These are phyloP conservation scores for Apamea sordens DNA, from an alignment of 2,888 invertebrate species.

Conservation along the genomic window DNA sequence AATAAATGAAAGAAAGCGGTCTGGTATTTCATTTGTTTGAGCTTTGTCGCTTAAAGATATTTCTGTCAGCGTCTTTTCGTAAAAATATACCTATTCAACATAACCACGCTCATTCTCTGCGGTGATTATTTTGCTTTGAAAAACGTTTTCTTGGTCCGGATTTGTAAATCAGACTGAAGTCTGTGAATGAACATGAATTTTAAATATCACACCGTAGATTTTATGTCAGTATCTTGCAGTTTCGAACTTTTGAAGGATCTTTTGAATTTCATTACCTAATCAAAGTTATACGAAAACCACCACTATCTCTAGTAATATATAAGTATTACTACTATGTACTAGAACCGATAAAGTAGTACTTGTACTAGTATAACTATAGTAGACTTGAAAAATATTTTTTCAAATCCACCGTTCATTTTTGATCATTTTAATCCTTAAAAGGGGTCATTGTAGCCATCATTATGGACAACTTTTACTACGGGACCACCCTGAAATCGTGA, in stretches of 20 bases:
- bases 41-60: slow-evolving; percentile 19
- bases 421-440: too few relatives aligned
- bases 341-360: too few relatives aligned
- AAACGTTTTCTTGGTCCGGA: slow-evolving; percentile 17
- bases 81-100: slow-evolving; percentile 25
- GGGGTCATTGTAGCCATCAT: too few relatives aligned
- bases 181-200: slow-evolving; percentile 11
- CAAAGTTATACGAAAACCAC: not conserved
- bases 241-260: not conserved
- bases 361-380: too few relatives aligned
- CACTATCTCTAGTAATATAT: too few relatives aligned
- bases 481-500: too few relatives aligned
- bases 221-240: not conserved
- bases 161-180: slow-evolving; percentile 1
- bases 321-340: too few relatives aligned
- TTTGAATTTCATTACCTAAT: not conserved
- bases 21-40: slow-evolving; percentile 33
- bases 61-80: slow-evolving; percentile 23
- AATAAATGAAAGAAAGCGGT: slow-evolving; percentile 28
- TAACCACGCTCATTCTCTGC: slow-evolving; percentile 6
- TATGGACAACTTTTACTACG: too few relatives aligned
- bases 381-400: too few relatives aligned
- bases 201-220: not conserved
- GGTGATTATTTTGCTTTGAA: slow-evolving; percentile 26
- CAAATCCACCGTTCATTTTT: too few relatives aligned